A percentile compares a stretch with the other conserved stretches of the same genome.
phyloP scores from a whole-genome alignment of 2,113 vertebrate genomes.

The Aegypius monachus region DNA sequence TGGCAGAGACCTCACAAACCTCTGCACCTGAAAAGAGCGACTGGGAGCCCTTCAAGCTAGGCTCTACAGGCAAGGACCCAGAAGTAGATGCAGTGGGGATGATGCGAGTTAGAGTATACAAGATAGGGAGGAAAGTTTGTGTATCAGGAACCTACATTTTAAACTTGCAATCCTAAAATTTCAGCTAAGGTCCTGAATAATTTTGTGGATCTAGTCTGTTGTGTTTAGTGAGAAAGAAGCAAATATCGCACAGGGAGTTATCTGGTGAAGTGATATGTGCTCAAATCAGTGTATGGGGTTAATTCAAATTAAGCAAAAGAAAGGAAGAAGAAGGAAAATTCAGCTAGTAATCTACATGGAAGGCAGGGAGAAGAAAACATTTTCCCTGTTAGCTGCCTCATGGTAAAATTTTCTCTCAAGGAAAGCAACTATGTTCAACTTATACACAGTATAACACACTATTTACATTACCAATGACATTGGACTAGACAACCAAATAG shows the following conservation, averaged over 20 bases:
- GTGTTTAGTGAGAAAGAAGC: not conserved
- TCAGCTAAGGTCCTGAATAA: not conserved
- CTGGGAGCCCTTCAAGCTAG: not conserved
- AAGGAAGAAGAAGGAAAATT: not conserved
- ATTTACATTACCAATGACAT: not conserved
- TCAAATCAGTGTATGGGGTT: not conserved
- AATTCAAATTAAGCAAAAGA: not conserved
- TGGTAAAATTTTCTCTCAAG: not conserved
- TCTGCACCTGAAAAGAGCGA: rapidly evolving
- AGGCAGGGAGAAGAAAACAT: not conserved
- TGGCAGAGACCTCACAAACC: not conserved
- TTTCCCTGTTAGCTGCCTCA: not conserved
- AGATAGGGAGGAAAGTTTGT: rapidly evolving
- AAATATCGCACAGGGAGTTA: not conserved
- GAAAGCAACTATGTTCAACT: not conserved
- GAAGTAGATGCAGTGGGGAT: not conserved
- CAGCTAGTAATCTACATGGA: not conserved
- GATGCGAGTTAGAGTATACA: not conserved
- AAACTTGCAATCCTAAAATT: not conserved
- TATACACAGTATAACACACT: rapidly evolving
- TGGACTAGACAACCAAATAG: not conserved
- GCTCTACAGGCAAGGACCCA: not conserved
- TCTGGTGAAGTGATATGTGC: not conserved
- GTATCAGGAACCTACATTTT: not conserved
- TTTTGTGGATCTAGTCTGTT: not conserved